phyloP scores from a whole-genome alignment of 92 coral and sea anemone genomes.

The Porites rus region DNA sequence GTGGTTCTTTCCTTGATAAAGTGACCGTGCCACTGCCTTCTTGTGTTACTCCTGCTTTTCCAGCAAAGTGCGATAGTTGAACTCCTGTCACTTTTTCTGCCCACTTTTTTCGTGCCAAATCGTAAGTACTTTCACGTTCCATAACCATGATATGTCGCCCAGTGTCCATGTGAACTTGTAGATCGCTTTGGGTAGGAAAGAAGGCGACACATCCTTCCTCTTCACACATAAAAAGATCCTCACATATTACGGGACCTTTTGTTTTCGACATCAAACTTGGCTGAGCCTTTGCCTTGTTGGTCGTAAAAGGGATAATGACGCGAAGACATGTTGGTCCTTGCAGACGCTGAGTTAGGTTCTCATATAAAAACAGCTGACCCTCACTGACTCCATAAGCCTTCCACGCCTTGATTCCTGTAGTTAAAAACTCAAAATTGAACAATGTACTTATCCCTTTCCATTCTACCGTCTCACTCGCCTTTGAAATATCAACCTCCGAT shows the following conservation, averaged over 20 bases:
- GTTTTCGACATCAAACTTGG: slow-evolving; percentile 19
- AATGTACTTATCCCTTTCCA: slow-evolving; percentile 24
- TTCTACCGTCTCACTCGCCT: slow-evolving; percentile 8
- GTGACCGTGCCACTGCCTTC: neutral
- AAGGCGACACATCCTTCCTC: slow-evolving; percentile 4
- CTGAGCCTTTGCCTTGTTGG: slow-evolving; percentile 1
- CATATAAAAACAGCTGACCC: slow-evolving; percentile 25
- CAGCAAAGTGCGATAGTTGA: neutral
- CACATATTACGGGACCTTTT: neutral
- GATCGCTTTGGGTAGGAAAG: slow-evolving; percentile 9
- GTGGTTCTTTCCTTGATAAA: slow-evolving; percentile 17
- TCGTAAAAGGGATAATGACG: slow-evolving; percentile 15
- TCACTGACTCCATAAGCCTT: slow-evolving; percentile 32
- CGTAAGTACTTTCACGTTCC: slow-evolving; percentile 1
- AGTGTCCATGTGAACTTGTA: slow-evolving; percentile 12
- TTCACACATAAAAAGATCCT: slow-evolving; percentile 13
- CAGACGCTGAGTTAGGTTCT: slow-evolving; percentile 2
- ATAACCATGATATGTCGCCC: neutral
- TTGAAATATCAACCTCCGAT: slow-evolving; percentile 41
- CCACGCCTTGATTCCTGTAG: slow-evolving; percentile 37
- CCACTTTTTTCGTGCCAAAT: slow-evolving; percentile 10
- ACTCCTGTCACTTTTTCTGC: slow-evolving; percentile 6
- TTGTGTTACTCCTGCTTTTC: slow-evolving; percentile 11
- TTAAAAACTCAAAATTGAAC: slow-evolving; percentile 36
- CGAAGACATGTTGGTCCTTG: slow-evolving; percentile 38